phyloP scores from a whole-genome alignment of 2,797 vertebrate species.

The Chrysocyon brachyurus region DNA sequence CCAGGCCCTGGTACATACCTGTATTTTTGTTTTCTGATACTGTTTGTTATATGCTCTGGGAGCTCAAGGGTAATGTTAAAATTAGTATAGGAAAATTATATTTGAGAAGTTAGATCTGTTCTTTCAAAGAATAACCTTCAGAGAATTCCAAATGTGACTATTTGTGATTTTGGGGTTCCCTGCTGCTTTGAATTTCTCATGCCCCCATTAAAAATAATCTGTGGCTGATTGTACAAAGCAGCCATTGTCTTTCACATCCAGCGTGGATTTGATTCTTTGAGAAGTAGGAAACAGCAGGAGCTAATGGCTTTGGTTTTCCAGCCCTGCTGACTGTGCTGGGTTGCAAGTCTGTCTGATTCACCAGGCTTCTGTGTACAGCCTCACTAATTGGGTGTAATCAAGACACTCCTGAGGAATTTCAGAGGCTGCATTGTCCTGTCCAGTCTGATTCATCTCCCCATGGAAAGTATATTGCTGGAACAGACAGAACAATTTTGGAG shows the following conservation, averaged over 20 bases:
- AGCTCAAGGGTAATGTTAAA: neutral
- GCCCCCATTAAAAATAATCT: slow-evolving; percentile 47
- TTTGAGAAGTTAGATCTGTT: slow-evolving; percentile 10
- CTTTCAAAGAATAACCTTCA: neutral
- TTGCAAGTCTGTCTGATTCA: slow-evolving; percentile 61
- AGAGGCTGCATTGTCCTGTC: slow-evolving; percentile 60
- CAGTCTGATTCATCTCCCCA: slow-evolving; percentile 70
- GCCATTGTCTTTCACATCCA: slow-evolving; percentile 42
- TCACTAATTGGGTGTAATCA: slow-evolving; percentile 77
- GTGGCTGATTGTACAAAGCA: slow-evolving; percentile 50
- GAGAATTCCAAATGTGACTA: slow-evolving; percentile 36
- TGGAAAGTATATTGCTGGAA: slow-evolving; percentile 30
- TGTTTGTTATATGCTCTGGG: neutral
- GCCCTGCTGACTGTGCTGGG: slow-evolving; percentile 45
- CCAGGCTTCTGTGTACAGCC: slow-evolving; percentile 20
- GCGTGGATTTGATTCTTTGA: slow-evolving; percentile 64
- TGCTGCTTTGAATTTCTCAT: slow-evolving; percentile 48
- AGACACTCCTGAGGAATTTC: slow-evolving; percentile 64
- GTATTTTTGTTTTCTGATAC: neutral
- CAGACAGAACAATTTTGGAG: slow-evolving; percentile 44
- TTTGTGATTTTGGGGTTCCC: slow-evolving; percentile 54
- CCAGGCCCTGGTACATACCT: neutral
- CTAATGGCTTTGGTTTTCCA: slow-evolving; percentile 51
- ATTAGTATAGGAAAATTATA: slow-evolving; percentile 7
- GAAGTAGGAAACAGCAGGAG: slow-evolving; percentile 51